Percentiles rank a stretch among this genome's conserved stretches.
Conservation (phyloP, 2,888 invertebrate species). For the Diplolepis rosae region DNA sequence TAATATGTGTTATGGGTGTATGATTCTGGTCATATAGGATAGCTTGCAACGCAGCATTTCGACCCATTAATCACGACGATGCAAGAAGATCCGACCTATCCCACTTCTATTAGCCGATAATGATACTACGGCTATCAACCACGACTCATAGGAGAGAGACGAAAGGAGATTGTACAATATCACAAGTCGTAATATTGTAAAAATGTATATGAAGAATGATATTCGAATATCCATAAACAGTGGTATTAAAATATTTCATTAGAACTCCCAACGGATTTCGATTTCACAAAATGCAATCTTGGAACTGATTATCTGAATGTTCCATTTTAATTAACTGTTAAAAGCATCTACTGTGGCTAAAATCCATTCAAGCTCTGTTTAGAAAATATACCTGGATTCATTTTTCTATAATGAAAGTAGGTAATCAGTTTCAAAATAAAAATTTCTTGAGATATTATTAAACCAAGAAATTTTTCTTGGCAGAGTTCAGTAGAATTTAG, state of each 20-base stretch:
- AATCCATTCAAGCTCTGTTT: background rate
- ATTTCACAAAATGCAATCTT: conserved; percentile 8
- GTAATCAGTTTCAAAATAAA: too few relatives aligned
- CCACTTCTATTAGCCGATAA: conserved; percentile 39
- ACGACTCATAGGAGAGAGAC: conserved; percentile 35
- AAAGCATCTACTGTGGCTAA: background rate
- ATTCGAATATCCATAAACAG: conserved; percentile 20
- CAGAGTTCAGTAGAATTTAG: too few relatives aligned
- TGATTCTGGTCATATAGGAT: conserved; percentile 31
- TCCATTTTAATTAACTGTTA: conserved; percentile 1
- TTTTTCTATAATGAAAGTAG: too few relatives aligned
- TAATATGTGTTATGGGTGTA: conserved; percentile 37
- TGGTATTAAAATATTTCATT: background rate
- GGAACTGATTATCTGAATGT: too few relatives aligned
- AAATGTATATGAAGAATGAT: conserved; percentile 13
- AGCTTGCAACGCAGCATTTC: conserved; percentile 32
- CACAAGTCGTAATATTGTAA: conserved; percentile 20
- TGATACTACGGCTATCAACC: conserved; percentile 48
- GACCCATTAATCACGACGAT: conserved; percentile 44
- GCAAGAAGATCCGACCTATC: conserved; percentile 21
- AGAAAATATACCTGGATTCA: too few relatives aligned
- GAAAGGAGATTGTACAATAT: conserved; percentile 29
- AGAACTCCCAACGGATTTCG: background rate
- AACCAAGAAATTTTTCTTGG: too few relatives aligned
- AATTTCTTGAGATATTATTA: too few relatives aligned